Evolutionary conservation across 2,888 invertebrate genomes (phyloP), one percentile per base, ranked within the genome.

Genomic region (Melanostoma scalare): DNA sequence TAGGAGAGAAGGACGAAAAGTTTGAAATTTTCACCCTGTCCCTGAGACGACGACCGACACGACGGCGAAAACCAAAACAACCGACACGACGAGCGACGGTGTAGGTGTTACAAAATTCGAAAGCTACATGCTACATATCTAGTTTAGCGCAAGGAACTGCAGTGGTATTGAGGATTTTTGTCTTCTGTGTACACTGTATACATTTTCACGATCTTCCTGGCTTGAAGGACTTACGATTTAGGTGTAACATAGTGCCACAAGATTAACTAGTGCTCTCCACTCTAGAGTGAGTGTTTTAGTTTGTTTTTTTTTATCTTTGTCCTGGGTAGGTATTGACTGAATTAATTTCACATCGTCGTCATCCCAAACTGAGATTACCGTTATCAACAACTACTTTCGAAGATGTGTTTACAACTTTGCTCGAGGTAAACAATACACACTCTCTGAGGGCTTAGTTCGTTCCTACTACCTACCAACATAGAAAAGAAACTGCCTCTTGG

Each of bases 341-440:
- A 84, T 84, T 84, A 79, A 84, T 84, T 84, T 79, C 63, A 75
- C 79, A 79, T 63, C 63, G 63, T 63, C 36, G 63, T 63, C 63
- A 63, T 84, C 67, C 55, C 71, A 71, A 75, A 75, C 74, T 79
- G 55, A 84, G 79, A 84, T 84, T 79, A 84, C 75, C 71, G 71
- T 78, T 79, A 79, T 84, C 78, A 75, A 79, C 74, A 75, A 84
- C 79, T 79, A 75, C 74, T 75, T 78, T 69, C 71, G 61, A 84
- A 67, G 79, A 79, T 84, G 84, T 84, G 84, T 84, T 84, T 84
- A 79, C 84, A 79, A 79, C 84, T 75, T 79, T 79, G 60, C 74
- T 75, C 67, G 10, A 74, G 75, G 79, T 75, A 71, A 75, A 75
- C 75, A 77, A 73, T 61, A 30, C 56, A 52, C 61, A 68, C 31